Percentiles rank a stretch among this genome's conserved stretches.
Conservation (phyloP, 2,113 vertebrate species). For the Pseudorectes ferrugineus region DNA sequence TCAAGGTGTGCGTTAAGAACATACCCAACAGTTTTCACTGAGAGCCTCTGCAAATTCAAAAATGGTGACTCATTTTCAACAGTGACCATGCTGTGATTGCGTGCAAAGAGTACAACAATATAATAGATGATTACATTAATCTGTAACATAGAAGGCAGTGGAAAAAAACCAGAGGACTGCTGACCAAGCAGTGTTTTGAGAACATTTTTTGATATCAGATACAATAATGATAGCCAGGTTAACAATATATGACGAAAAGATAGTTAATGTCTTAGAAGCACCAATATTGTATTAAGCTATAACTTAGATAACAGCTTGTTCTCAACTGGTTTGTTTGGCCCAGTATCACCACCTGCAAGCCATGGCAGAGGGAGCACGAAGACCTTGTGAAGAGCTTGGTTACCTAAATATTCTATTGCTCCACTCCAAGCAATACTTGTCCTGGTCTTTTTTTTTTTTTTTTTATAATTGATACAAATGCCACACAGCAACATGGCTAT, state of each 20-base stretch:
- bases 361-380: not conserved
- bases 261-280: not conserved
- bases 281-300: conserved; percentile 1
- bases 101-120: not conserved
- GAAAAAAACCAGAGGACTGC: not conserved
- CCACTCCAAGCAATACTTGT: not conserved
- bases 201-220: not conserved
- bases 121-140: not conserved
- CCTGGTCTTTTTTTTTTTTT: too few species aligned
- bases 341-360: not conserved
- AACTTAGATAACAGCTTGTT: conserved; percentile 24
- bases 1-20: not conserved
- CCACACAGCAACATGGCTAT: not conserved
- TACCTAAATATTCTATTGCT: not conserved
- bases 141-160: not conserved
- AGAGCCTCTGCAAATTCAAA: not conserved
- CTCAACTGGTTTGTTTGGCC: not conserved
- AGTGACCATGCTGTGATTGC: not conserved
- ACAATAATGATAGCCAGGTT: not conserved
- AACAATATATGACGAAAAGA: not conserved
- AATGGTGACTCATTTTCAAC: not conserved
- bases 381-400: not conserved
- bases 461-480: not conserved
- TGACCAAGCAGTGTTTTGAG: not conserved
- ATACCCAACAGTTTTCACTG: not conserved